Evolutionary conservation across 2,797 vertebrate species (phyloP), one percentile per base, ranked within the genome.

Genomic region (Thaleichthys pacificus): DNA sequence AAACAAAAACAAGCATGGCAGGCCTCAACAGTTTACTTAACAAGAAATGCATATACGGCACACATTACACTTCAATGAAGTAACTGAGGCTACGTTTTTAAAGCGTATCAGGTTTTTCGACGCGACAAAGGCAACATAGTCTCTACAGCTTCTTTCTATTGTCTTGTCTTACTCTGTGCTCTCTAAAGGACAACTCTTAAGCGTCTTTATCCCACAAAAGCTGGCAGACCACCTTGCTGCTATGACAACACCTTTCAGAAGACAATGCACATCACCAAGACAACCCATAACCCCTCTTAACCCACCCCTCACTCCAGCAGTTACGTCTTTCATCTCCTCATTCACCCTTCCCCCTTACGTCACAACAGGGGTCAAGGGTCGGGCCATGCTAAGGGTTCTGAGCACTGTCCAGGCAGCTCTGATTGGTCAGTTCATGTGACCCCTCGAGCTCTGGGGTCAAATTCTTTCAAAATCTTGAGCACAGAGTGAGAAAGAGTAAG

Each of bases 241-340:
- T 89, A 93, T 91, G 84, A 91, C 80, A 92, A 93, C 86, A 88
- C 89, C 86, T 93, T 93, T 91, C 80, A 87, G 71, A 88, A 87
- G 85, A 94, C 93, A 94, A 94, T 94, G 87, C 89, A 79, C 89
- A 91, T 94, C 92, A 91, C 91, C 91, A 91, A 80, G 91, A 92
- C 91, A 94, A 92, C 92, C 91, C 89, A 92, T 93, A 93, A 93
- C 90, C 91, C 91, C 93, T 94, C 92, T 94, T 94, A 94, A 93
- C 92, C 92, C 91, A 82, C 88, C 84, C 89, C 91, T 89, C 88
- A 89, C 87, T 81, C 77, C 81, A 87, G 91, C 84, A 90, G 87
- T 85, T 91, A 88, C 87, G 88, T 92, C 93, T 93, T 93, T 93
- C 92, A 93, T 93, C 91, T 93, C 91, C 81, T 83, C 78, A 91